phyloP scores from a whole-genome alignment of 2,797 vertebrate species.

The Sarcoramphus papa region DNA sequence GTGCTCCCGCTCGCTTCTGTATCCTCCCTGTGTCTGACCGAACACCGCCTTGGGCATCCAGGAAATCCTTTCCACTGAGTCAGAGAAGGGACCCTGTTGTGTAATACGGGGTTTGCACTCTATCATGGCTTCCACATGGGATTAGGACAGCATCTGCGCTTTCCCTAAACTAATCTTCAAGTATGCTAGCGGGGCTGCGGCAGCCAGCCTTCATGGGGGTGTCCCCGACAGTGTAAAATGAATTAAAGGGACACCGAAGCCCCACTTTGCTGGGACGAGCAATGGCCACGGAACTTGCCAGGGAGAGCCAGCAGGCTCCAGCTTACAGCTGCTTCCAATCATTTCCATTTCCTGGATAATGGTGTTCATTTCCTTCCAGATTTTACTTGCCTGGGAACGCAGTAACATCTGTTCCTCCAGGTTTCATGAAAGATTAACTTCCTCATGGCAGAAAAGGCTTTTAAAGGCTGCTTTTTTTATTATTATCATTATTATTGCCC shows the following conservation, averaged over 20 bases:
- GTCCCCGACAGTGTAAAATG: background rate
- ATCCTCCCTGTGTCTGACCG: background rate
- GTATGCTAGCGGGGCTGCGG: background rate
- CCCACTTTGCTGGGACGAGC: background rate
- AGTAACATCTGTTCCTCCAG: conserved; percentile 18
- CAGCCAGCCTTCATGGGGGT: background rate
- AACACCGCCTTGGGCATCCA: background rate
- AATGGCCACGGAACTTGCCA: background rate
- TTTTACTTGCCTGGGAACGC: background rate
- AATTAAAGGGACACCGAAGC: background rate
- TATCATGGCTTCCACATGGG: background rate
- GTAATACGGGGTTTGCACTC: background rate
- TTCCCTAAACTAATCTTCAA: background rate
- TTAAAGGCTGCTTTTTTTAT: background rate
- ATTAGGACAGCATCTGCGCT: background rate
- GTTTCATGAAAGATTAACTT: background rate
- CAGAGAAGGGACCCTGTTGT: background rate
- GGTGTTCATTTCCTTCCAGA: conserved; percentile 12
- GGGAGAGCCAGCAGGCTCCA: background rate
- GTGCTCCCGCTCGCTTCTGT: accelerated
- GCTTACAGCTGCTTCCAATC: conserved; percentile 20
- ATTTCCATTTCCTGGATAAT: conserved; percentile 12
- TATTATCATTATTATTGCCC: too few relatives aligned
- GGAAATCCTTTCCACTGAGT: conserved; percentile 26
- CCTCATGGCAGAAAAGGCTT: background rate